A percentile compares a stretch with the other conserved stretches of the same genome.
Evolutionary conservation across 1,140 invertebrate species (phyloP).

Genomic region (Lepidotrigona ventralis): DNA sequence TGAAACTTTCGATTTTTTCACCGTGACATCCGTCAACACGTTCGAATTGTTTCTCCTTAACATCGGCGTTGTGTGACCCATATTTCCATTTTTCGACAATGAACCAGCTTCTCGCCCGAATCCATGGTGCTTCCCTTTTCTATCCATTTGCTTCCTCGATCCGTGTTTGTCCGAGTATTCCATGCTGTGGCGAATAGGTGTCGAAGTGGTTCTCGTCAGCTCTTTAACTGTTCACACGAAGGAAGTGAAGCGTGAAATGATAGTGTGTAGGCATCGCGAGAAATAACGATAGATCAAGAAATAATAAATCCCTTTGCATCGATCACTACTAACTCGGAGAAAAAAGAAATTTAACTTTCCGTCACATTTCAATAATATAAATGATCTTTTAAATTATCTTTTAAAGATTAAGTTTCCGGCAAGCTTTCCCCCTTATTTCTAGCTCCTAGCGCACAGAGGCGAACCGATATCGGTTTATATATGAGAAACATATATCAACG

Average conservation of each 20-base stretch:
- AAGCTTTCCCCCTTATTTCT: background rate
- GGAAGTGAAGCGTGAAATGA: background rate
- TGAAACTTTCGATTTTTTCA: slow-evolving; percentile 56
- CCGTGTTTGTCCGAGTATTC: slow-evolving; percentile 45
- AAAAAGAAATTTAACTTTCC: background rate
- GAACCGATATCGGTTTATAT: slow-evolving; percentile 15
- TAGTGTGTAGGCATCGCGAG: too few relatives aligned
- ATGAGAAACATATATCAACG: slow-evolving; percentile 19
- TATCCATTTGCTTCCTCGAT: slow-evolving; percentile 44
- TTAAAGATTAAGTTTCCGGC: background rate
- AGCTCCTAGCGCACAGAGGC: background rate
- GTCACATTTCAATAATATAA: background rate
- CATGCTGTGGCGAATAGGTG: slow-evolving; percentile 24
- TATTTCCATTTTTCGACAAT: slow-evolving; percentile 32
- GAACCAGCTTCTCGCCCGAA: slow-evolving; percentile 25
- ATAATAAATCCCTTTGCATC: background rate
- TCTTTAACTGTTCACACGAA: slow-evolving; percentile 47
- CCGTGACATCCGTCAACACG: slow-evolving; percentile 27
- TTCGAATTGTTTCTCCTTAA: slow-evolving; percentile 53
- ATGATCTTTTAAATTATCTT: background rate
- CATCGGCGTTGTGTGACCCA: slow-evolving; percentile 46
- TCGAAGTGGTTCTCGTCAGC: slow-evolving; percentile 46
- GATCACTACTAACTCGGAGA: background rate
- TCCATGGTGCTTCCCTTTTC: slow-evolving; percentile 41
- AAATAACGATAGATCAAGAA: too few relatives aligned